Evolutionary conservation across 1,140 invertebrate genomes (phyloP).

Genomic region (Drosophila takahashii): DNA sequence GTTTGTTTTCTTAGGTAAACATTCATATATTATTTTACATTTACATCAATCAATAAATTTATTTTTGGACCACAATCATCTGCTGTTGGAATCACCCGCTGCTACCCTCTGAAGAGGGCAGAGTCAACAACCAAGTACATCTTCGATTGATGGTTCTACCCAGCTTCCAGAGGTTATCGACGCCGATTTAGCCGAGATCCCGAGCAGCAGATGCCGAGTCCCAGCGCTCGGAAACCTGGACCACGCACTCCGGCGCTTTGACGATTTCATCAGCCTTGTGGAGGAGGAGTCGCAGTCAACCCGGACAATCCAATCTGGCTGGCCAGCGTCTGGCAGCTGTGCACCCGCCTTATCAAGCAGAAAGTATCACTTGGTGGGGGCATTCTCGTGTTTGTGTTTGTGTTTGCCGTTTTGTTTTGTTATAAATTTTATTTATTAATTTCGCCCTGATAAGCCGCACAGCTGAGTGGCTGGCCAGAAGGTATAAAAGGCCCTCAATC

Average conservation of each 20-base stretch:
- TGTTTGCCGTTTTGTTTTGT: constrained; percentile 54
- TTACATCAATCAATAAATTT: neutral
- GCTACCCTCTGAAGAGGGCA: constrained; percentile 15
- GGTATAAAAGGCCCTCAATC: constrained; percentile 59
- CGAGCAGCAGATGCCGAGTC: constrained; percentile 6
- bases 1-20: no score
- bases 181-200: constrained; percentile 4
- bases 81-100: neutral
- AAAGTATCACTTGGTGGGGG: constrained; percentile 27
- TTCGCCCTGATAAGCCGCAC: constrained; percentile 55
- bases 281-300: constrained; percentile 16
- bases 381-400: constrained; percentile 32
- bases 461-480: constrained; percentile 28
- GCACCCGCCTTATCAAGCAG: constrained; percentile 32
- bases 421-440: constrained; percentile 57
- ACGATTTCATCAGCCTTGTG: constrained; percentile 56
- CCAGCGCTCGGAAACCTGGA: neutral
- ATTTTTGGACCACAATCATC: neutral
- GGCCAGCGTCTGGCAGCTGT: constrained; percentile 41
- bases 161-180: constrained; percentile 30
- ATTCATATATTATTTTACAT: neutral
- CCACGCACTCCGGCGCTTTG: constrained; percentile 31
- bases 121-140: constrained; percentile 39
- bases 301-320: constrained; percentile 40
- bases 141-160: constrained; percentile 11